These are phyloP conservation scores for Thamnophis sirtalis DNA, from an alignment of 2,113 vertebrate genomes.

Conservation along the genomic window DNA sequence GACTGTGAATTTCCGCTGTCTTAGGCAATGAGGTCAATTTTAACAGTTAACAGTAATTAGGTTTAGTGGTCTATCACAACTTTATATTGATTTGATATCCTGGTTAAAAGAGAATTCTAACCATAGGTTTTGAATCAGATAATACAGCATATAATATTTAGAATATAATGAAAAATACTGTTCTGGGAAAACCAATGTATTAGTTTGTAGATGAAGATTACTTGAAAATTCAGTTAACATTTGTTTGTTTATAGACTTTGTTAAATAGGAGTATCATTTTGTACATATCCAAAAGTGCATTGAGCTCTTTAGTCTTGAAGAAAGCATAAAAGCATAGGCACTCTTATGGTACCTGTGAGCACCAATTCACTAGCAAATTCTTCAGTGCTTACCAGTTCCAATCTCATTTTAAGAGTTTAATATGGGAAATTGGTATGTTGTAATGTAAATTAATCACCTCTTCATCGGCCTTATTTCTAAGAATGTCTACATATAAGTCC, in stretches of 20 bases:
- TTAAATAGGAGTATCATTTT: background rate
- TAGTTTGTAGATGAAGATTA: background rate
- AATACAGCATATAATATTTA: background rate
- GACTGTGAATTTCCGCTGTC: background rate
- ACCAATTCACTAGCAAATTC: background rate
- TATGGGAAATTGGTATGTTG: background rate
- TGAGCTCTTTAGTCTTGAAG: background rate
- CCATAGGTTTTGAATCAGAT: background rate
- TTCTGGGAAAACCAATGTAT: background rate
- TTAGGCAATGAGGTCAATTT: background rate
- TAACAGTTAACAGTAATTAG: background rate
- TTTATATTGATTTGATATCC: no score
- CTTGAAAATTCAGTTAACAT: background rate
- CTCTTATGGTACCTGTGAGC: background rate
- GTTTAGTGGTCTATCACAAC: no score
- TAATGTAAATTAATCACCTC: background rate
- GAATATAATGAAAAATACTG: background rate
- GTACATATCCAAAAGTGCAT: background rate
- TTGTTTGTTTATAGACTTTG: background rate
- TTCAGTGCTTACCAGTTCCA: background rate
- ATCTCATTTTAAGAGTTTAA: background rate
- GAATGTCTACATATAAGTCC: background rate
- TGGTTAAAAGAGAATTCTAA: no score
- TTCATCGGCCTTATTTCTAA: background rate
- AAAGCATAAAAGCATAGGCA: background rate